A percentile compares a stretch with the other conserved stretches of the same genome.
Conservation (phyloP, 2,113 vertebrate genomes). For the Varanus komodoensis region DNA sequence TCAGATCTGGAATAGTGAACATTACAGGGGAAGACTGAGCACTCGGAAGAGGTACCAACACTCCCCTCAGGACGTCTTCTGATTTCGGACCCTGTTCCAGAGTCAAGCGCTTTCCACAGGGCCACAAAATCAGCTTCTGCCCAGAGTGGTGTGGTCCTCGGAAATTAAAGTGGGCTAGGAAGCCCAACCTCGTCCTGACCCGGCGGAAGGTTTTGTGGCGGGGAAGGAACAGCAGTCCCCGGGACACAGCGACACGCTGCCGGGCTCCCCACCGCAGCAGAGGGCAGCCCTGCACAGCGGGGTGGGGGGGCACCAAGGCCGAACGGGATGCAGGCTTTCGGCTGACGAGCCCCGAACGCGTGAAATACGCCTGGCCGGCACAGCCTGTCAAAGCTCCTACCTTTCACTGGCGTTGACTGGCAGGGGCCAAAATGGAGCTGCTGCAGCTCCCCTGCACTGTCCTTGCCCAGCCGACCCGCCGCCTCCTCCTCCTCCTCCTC, state of each 20-base stretch:
- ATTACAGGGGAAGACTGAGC: not conserved
- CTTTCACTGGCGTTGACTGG: conserved; percentile 69
- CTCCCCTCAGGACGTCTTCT: not conserved
- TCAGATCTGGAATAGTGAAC: not conserved
- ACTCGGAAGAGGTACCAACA: not conserved
- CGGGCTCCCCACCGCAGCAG: not conserved
- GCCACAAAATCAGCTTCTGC: not conserved
- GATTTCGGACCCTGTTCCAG: not conserved
- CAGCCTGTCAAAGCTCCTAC: conserved; percentile 48
- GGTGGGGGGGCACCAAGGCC: not conserved
- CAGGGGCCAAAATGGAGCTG: conserved; percentile 25
- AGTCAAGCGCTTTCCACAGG: not conserved
- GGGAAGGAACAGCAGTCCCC: no score
- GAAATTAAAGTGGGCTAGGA: not conserved
- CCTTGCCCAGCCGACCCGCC: not conserved
- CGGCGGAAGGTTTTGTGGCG: not conserved
- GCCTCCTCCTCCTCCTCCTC: conserved; percentile 56
- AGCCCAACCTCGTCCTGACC: not conserved
- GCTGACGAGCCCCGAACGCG: no score
- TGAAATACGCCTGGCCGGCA: fast-evolving
- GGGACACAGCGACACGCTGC: no score
- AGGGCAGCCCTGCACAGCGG: not conserved
- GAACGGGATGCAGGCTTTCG: not conserved
- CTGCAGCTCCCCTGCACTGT: fast-evolving
- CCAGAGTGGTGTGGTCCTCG: not conserved